Conservation (phyloP, 2,888 invertebrate genomes). For the Minunthozetes semirufus region DNA sequence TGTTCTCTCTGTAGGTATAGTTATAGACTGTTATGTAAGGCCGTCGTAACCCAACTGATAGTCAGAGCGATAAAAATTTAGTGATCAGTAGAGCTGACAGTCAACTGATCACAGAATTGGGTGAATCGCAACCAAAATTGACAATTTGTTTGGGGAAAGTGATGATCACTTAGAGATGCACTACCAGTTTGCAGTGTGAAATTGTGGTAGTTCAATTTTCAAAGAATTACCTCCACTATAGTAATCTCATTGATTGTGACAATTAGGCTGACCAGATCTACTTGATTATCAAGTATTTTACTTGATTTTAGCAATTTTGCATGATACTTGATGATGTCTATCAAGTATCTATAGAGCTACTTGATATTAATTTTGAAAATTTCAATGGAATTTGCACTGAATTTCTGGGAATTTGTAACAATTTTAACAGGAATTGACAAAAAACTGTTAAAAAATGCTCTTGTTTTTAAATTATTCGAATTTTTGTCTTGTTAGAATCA, state of each 20-base stretch:
- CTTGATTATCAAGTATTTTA: no score
- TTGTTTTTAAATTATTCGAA: no score
- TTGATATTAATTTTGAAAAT: no score
- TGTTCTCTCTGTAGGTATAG: background rate
- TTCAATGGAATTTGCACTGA: no score
- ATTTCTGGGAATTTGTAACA: no score
- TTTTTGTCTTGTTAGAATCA: no score
- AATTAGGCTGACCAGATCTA: no score
- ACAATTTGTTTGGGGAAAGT: constrained; percentile 21
- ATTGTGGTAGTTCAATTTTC: constrained; percentile 26
- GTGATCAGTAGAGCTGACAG: constrained; percentile 10
- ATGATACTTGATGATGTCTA: no score
- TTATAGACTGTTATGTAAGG: background rate
- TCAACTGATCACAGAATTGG: constrained; percentile 15
- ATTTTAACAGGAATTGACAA: no score
- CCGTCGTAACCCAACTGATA: background rate
- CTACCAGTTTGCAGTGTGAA: background rate
- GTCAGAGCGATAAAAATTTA: constrained; percentile 18
- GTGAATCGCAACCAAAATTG: constrained; percentile 24
- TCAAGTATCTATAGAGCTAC: no score
- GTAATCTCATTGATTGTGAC: constrained; percentile 18
- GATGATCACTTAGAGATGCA: constrained; percentile 15
- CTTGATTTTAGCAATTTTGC: no score
- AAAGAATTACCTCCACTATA: background rate
- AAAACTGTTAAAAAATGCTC: no score